Percentiles rank a stretch among this genome's conserved stretches.
Evolutionary conservation across 2,888 invertebrate species (phyloP).

Genomic region (Drosophila koepferae): DNA sequence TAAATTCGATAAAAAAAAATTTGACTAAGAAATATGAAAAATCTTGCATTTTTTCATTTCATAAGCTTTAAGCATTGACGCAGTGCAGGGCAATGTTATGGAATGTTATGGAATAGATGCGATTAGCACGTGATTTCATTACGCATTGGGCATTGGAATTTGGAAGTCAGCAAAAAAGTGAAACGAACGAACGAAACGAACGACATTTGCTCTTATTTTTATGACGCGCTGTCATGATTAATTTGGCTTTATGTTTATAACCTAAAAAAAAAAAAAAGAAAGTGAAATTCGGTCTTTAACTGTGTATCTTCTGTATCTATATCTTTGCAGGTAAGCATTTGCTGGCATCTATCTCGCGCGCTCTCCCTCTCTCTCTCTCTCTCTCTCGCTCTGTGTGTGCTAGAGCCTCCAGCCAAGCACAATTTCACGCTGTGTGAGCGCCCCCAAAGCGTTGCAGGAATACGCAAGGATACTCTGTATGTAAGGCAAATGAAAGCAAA

Average conservation of each 20-base stretch:
- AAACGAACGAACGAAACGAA: slow-evolving; percentile 1
- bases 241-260: slow-evolving; percentile 58
- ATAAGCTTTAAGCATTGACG: neutral
- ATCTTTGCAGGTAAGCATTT: slow-evolving; percentile 66
- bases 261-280: slow-evolving; percentile 1
- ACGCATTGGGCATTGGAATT: slow-evolving; percentile 27
- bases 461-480: slow-evolving; percentile 18
- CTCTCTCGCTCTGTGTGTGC: neutral
- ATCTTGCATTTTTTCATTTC: neutral
- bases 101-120: slow-evolving; percentile 10
- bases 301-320: slow-evolving; percentile 35
- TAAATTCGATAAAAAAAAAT: neutral
- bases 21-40: neutral
- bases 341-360: slow-evolving; percentile 12
- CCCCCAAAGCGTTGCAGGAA: slow-evolving; percentile 33
- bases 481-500: slow-evolving; percentile 63
- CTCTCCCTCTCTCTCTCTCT: neutral
- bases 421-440: slow-evolving; percentile 62
- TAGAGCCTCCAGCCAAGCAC: slow-evolving; percentile 28
- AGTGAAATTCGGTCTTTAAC: slow-evolving; percentile 28
- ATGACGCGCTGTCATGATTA: slow-evolving; percentile 62
- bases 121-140: slow-evolving; percentile 47
- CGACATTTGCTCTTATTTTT: slow-evolving; percentile 36
- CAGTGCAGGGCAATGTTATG: neutral
- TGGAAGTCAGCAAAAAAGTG: slow-evolving; percentile 24